These are phyloP conservation scores for Tortricodes alternella DNA, from an alignment of 2,888 invertebrate genomes.

Conservation along the genomic window DNA sequence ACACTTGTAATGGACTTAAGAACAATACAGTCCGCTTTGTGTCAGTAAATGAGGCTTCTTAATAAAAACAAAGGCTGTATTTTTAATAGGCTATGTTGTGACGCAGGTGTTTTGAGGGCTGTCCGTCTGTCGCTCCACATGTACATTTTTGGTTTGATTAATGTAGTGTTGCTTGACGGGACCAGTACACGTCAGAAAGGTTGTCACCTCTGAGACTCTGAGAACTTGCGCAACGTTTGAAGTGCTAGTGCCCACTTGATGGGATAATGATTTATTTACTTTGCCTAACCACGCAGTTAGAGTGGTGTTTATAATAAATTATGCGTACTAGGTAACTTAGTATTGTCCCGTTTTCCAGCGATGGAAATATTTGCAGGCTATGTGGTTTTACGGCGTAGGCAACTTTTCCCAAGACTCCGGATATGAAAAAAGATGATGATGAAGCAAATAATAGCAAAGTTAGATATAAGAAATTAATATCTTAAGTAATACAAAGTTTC, in stretches of 20 bases:
- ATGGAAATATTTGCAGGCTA: not conserved
- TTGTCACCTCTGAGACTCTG: slow-evolving; percentile 44
- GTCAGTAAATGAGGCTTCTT: slow-evolving; percentile 56
- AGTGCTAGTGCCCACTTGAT: slow-evolving; percentile 29
- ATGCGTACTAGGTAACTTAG: not conserved
- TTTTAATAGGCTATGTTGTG: slow-evolving; percentile 66
- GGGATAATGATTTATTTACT: slow-evolving; percentile 30
- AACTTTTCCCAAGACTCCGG: not conserved
- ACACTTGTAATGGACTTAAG: slow-evolving; percentile 61
- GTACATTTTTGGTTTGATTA: slow-evolving; percentile 56
- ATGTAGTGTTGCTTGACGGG: slow-evolving; percentile 55
- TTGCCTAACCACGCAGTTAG: slow-evolving; percentile 14
- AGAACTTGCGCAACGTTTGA: slow-evolving; percentile 41
- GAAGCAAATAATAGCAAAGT: too few species aligned
- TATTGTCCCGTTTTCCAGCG: slow-evolving; percentile 3
- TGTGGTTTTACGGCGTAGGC: not conserved
- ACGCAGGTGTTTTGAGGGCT: slow-evolving; percentile 63
- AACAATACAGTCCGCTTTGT: slow-evolving; percentile 66
- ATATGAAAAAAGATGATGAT: too few species aligned
- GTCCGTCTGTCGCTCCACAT: slow-evolving; percentile 58
- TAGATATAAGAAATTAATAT: slow-evolving; percentile 5
- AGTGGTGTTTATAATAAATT: slow-evolving; percentile 19
- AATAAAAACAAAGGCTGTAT: slow-evolving; percentile 65
- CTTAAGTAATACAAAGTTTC: slow-evolving; percentile 48
- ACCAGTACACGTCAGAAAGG: slow-evolving; percentile 46